Percentiles rank a stretch among this genome's conserved stretches.
phyloP scores from a whole-genome alignment of 2,113 vertebrate genomes.

The Mirza zaza region DNA sequence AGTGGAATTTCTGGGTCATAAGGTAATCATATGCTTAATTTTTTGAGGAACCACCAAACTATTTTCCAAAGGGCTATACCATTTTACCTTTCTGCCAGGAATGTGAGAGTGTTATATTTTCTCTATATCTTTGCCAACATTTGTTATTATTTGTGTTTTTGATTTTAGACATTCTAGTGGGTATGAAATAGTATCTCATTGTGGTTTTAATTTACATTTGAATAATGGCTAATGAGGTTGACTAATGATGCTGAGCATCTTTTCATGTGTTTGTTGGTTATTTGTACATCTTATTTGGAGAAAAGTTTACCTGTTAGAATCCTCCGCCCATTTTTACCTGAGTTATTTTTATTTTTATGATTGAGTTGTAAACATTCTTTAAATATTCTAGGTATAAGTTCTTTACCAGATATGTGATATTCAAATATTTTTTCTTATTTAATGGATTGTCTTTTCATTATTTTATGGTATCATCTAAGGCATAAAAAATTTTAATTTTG shows the following conservation, averaged over 20 bases:
- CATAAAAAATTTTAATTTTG: neutral
- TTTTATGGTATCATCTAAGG: neutral
- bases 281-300: neutral
- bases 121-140: neutral
- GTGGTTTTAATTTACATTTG: neutral
- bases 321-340: neutral
- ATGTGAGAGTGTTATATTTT: neutral
- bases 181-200: neutral
- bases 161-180: neutral
- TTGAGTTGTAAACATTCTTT: neutral
- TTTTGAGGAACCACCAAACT: neutral
- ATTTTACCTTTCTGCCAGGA: neutral
- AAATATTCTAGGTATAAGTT: neutral
- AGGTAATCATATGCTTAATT: neutral
- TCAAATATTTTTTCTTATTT: neutral
- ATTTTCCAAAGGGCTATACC: neutral
- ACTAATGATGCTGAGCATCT: neutral
- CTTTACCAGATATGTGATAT: neutral
- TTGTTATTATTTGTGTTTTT: neutral
- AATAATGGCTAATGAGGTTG: neutral
- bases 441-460: neutral
- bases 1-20: neutral
- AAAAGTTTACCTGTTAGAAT: neutral
- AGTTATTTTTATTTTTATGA: neutral
- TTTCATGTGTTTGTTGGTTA: neutral